A percentile compares a stretch with the other conserved stretches of the same genome.
Conservation (phyloP, 2,888 invertebrate genomes). For the Ceramica pisi region DNA sequence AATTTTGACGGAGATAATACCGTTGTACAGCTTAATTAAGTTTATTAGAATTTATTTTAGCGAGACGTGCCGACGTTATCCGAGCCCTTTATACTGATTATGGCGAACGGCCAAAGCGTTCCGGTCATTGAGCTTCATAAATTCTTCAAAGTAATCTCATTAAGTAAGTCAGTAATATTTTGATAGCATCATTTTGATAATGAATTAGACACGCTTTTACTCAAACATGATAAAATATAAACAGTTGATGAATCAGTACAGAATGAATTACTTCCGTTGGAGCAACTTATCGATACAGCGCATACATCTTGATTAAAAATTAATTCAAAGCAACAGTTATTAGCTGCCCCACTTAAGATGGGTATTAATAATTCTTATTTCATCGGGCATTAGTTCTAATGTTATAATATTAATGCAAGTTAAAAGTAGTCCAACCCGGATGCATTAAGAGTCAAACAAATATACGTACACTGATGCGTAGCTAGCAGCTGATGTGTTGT, state of each 20-base stretch:
- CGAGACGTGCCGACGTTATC: conserved; percentile 77
- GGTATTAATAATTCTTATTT: conserved; percentile 46
- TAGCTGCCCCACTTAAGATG: conserved; percentile 38
- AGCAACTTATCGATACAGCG: conserved; percentile 32
- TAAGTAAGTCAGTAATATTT: conserved; percentile 31
- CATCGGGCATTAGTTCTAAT: conserved; percentile 28
- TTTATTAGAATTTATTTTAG: conserved; percentile 89
- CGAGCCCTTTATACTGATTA: conserved; percentile 58
- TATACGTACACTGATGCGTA: conserved; percentile 26
- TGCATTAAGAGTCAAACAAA: conserved; percentile 46
- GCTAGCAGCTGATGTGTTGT: conserved; percentile 26
- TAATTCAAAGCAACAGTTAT: conserved; percentile 39
- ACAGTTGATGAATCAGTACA: conserved; percentile 44
- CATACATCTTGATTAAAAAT: conserved; percentile 59
- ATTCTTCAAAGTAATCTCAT: conserved; percentile 46
- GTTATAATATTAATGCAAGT: conserved; percentile 43
- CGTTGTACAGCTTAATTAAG: conserved; percentile 87
- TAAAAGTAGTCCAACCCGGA: conserved; percentile 37
- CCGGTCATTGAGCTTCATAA: conserved; percentile 39
- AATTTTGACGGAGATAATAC: conserved; percentile 87
- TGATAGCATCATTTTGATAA: conserved; percentile 37
- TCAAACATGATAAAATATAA: conserved; percentile 49
- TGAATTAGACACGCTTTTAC: conserved; percentile 43
- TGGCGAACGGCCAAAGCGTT: conserved; percentile 46
- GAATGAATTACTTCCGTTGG: conserved; percentile 52